These are phyloP conservation scores for Aromia moschata DNA, from an alignment of 2,888 invertebrate species.

Conservation along the genomic window DNA sequence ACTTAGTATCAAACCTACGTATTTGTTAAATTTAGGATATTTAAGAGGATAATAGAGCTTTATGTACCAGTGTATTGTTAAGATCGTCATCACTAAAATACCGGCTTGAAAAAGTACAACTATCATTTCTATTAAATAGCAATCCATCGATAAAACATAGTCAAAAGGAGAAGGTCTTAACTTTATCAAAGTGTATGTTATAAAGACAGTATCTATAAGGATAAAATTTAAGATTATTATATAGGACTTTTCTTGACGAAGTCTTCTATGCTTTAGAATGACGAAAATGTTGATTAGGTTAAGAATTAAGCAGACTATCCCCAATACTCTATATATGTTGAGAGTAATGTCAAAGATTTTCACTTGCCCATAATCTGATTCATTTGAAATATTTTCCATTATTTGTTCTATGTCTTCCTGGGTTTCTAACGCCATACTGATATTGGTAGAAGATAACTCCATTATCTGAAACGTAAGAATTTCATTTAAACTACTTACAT, in stretches of 20 bases:
- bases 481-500: no score
- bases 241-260: neutral
- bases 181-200: neutral
- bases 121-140: neutral
- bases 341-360: no score
- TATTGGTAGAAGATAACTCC: neutral
- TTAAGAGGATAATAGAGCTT: conserved; percentile 13
- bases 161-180: neutral
- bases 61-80: conserved; percentile 2
- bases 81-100: neutral
- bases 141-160: neutral
- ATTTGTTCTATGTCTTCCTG: neutral
- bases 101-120: neutral
- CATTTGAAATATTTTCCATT: neutral
- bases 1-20: conserved; percentile 9
- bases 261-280: neutral
- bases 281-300: neutral
- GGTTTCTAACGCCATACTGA: neutral
- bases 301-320: neutral
- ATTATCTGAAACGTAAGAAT: no score
- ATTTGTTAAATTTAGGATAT: conserved; percentile 10
- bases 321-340: neutral
- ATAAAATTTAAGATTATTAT: conserved; percentile 1
- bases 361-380: no score
- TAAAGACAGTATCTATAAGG: neutral